Percentiles rank a stretch among this genome's conserved stretches.
Evolutionary conservation across 2,113 vertebrate genomes (phyloP).

Genomic region (Menura novaehollandiae): DNA sequence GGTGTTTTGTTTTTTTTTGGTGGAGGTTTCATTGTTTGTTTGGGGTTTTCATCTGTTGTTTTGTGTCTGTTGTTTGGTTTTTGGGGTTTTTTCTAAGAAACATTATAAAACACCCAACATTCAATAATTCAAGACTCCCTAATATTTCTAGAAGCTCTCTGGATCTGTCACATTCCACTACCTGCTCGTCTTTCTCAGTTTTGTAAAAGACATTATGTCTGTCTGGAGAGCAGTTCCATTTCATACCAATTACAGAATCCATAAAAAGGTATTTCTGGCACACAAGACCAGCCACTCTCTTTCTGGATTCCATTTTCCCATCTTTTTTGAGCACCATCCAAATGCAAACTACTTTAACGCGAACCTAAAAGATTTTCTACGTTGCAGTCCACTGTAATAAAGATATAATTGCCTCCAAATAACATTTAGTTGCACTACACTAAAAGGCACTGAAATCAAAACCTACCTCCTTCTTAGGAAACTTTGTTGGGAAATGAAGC

Average conservation of each 20-base stretch:
- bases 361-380: background rate
- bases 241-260: background rate
- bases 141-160: background rate
- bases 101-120: background rate
- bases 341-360: background rate
- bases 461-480: conserved; percentile 73
- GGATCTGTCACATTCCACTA: background rate
- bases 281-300: background rate
- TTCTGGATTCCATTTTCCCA: background rate
- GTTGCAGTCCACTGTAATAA: background rate
- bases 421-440: background rate
- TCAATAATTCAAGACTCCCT: background rate
- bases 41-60: background rate
- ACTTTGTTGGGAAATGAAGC: conserved; percentile 72
- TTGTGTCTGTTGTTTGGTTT: background rate
- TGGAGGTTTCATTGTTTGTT: background rate
- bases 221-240: background rate
- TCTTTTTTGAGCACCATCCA: background rate
- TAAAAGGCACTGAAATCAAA: background rate
- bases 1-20: rapidly evolving
- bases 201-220: background rate
- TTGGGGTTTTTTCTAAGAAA: background rate
- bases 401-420: background rate
- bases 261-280: background rate
- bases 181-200: background rate